A percentile compares a stretch with the other conserved stretches of the same genome.
Evolutionary conservation across 2,797 vertebrate species (phyloP).

Genomic region (Myotis pilosus): DNA sequence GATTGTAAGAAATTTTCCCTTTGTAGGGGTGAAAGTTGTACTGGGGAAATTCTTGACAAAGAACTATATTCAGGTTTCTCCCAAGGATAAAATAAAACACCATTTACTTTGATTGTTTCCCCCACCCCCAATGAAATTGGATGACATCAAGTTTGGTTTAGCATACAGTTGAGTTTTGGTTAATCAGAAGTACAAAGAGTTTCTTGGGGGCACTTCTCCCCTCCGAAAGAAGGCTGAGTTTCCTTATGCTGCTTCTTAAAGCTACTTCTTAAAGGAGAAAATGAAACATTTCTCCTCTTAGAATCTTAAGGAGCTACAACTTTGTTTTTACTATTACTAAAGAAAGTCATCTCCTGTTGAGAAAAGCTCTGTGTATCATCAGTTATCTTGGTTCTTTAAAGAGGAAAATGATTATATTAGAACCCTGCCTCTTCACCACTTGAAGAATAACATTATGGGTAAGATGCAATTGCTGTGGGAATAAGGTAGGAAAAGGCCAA

Average conservation of each 20-base stretch:
- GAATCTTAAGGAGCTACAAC: background rate
- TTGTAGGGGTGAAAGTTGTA: slow-evolving; percentile 68
- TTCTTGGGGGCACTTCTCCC: background rate
- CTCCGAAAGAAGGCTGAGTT: background rate
- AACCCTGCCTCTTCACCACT: background rate
- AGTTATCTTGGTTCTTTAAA: slow-evolving; percentile 20
- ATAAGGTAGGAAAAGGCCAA: background rate
- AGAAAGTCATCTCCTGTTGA: background rate
- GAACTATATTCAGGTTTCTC: slow-evolving; percentile 62
- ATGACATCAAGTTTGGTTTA: slow-evolving; percentile 6
- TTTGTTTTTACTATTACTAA: slow-evolving; percentile 23
- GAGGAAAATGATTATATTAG: background rate
- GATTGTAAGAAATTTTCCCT: slow-evolving; percentile 64
- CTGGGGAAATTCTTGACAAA: slow-evolving; percentile 65
- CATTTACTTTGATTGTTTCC: slow-evolving; percentile 64
- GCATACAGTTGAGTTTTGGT: background rate
- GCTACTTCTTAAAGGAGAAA: background rate
- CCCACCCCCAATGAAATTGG: background rate
- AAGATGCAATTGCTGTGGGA: background rate
- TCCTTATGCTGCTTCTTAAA: slow-evolving; percentile 37
- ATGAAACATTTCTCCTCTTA: slow-evolving; percentile 36
- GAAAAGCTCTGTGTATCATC: background rate
- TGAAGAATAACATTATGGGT: background rate
- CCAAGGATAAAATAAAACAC: slow-evolving; percentile 65
- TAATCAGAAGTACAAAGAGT: slow-evolving; percentile 26